Percentiles rank a stretch among this genome's conserved stretches.
phyloP scores from a whole-genome alignment of 2,888 invertebrate genomes.

The Epinotia brunnichana region DNA sequence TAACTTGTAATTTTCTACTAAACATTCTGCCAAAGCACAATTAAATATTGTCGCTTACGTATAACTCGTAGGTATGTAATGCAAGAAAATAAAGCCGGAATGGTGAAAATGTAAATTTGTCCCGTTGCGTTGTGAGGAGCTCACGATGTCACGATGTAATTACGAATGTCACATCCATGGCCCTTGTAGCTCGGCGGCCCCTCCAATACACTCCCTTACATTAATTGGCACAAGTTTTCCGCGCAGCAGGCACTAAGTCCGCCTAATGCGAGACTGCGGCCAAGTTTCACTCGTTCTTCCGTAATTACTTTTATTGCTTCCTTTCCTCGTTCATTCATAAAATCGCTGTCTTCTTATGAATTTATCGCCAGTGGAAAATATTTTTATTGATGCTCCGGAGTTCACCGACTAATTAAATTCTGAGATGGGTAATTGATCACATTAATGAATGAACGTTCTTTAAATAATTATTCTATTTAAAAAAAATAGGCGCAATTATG shows the following conservation, averaged over 20 bases:
- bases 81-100: not conserved
- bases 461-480: not conserved
- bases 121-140: not conserved
- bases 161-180: constrained; percentile 16
- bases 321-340: constrained; percentile 65
- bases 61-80: not conserved
- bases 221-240: constrained; percentile 70
- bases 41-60: not conserved
- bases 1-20: too few species aligned
- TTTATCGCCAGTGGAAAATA: constrained; percentile 44
- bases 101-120: constrained; percentile 4
- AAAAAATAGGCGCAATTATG: too few species aligned
- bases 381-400: constrained; percentile 43
- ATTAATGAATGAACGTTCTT: constrained; percentile 2
- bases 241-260: constrained; percentile 67
- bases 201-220: constrained; percentile 59
- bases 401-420: constrained; percentile 40
- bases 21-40: too few species aligned
- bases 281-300: constrained; percentile 68
- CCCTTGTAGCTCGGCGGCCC: constrained; percentile 42
- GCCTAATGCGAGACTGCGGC: constrained; percentile 66
- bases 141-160: not conserved
- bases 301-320: constrained; percentile 73
- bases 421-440: constrained; percentile 38
- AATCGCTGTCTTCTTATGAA: constrained; percentile 57